phyloP scores from a whole-genome alignment of 2,797 vertebrate genomes.

The Pseudochaenichthys georgianus region DNA sequence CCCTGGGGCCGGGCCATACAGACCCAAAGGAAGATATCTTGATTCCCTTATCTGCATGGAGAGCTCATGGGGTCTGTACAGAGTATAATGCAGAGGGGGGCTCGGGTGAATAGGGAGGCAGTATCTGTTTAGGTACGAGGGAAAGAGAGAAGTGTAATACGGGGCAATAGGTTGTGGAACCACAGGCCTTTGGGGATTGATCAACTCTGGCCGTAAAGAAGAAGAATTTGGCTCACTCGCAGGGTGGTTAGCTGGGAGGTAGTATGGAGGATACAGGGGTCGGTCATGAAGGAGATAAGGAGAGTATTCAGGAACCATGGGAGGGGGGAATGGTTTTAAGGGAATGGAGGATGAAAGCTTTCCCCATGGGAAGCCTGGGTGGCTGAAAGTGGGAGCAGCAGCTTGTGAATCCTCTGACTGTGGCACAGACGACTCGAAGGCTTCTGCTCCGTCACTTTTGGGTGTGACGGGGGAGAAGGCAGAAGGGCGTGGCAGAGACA shows the following conservation, averaged over 20 bases:
- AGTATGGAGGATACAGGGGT: conserved; percentile 87
- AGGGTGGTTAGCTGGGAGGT: conserved; percentile 81
- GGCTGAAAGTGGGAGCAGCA: conserved; percentile 85
- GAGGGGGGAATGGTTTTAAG: conserved; percentile 83
- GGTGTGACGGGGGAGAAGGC: conserved; percentile 92
- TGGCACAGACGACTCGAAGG: conserved; percentile 49
- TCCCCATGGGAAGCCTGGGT: conserved; percentile 86
- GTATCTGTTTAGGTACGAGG: conserved; percentile 90
- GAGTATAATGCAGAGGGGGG: conserved; percentile 85
- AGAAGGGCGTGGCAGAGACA: conserved; percentile 83
- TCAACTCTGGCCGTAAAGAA: conserved; percentile 80
- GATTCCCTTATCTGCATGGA: conserved; percentile 81
- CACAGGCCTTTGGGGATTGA: conserved; percentile 89
- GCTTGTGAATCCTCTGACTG: conserved; percentile 72
- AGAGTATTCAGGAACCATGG: conserved; percentile 86
- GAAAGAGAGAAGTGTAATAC: conserved; percentile 76
- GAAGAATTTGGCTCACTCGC: conserved; percentile 83
- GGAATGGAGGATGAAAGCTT: conserved; percentile 79
- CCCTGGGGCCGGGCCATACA: conserved; percentile 82
- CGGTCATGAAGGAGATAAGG: conserved; percentile 88
- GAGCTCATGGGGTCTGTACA: conserved; percentile 87
- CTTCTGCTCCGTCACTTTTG: conserved; percentile 82
- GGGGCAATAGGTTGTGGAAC: conserved; percentile 88
- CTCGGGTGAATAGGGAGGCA: conserved; percentile 86
- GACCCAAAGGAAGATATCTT: conserved; percentile 77